phyloP scores from a whole-genome alignment of 1,140 invertebrate genomes.

The Tribolium madens region DNA sequence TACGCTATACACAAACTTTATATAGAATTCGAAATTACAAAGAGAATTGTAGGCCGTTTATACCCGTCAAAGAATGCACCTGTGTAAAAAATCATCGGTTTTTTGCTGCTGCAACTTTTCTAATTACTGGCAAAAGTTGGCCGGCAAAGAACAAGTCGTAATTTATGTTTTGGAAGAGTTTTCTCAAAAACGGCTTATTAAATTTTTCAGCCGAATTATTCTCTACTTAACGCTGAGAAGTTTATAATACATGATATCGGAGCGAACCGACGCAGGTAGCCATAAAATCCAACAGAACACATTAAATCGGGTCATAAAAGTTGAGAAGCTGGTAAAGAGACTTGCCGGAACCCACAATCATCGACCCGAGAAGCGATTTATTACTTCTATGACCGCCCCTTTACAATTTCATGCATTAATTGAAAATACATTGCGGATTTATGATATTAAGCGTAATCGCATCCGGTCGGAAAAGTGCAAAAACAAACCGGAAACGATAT shows the following conservation, averaged over 20 bases:
- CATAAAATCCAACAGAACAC: conserved; percentile 31
- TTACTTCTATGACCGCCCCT: conserved; percentile 23
- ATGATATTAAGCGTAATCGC: conserved; percentile 1
- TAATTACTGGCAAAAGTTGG: conserved; percentile 21
- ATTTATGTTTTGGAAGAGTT: conserved; percentile 29
- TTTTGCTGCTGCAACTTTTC: conserved; percentile 25
- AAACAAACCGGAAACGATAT: conserved; percentile 5
- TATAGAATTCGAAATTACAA: conserved; percentile 35
- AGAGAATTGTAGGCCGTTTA: conserved; percentile 3
- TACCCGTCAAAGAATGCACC: conserved; percentile 16
- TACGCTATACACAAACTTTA: conserved; percentile 34
- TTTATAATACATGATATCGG: neutral
- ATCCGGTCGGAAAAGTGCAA: neutral
- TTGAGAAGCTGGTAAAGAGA: conserved; percentile 31
- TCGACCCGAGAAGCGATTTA: conserved; percentile 28
- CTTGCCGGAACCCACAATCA: conserved; percentile 34
- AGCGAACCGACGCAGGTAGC: conserved; percentile 19
- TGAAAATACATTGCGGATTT: conserved; percentile 29
- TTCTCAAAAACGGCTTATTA: conserved; percentile 1
- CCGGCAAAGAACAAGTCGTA: conserved; percentile 4
- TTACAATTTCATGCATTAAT: conserved; percentile 25
- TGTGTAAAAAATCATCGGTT: neutral
- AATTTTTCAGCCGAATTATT: conserved; percentile 13
- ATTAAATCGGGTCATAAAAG: conserved; percentile 27
- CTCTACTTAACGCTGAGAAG: neutral